phyloP scores from a whole-genome alignment of 1,140 invertebrate species.

The Heliconius himera region DNA sequence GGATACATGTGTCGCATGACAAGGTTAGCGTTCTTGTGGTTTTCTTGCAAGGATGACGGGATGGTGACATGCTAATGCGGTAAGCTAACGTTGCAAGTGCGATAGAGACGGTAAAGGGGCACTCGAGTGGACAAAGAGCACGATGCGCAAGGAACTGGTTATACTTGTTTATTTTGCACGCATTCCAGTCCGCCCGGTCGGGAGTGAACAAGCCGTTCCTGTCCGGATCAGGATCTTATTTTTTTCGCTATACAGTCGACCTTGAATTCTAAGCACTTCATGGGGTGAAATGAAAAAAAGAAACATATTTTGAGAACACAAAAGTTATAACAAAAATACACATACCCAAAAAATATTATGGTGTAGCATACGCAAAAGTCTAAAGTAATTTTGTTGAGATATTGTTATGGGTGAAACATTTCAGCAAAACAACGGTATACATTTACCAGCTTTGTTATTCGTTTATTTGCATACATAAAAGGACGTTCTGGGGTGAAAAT shows the following conservation, averaged over 20 bases:
- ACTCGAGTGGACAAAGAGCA: constrained; percentile 62
- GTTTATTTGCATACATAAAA: constrained; percentile 61
- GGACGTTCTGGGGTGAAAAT: constrained; percentile 53
- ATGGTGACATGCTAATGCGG: constrained; percentile 45
- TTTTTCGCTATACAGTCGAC: constrained; percentile 57
- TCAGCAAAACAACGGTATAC: constrained; percentile 35
- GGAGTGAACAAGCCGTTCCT: constrained; percentile 68
- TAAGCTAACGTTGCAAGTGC: constrained; percentile 46
- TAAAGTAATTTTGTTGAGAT: constrained; percentile 25
- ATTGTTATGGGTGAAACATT: constrained; percentile 34
- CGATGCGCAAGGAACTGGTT: constrained; percentile 70
- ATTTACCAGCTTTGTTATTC: constrained; percentile 35
- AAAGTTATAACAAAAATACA: not conserved
- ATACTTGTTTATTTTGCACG: constrained; percentile 79
- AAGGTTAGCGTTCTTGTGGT: constrained; percentile 46
- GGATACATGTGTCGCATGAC: constrained; percentile 42
- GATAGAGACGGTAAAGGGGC: constrained; percentile 55
- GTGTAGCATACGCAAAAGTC: constrained; percentile 7
- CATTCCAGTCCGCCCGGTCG: constrained; percentile 68
- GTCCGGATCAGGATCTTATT: constrained; percentile 67
- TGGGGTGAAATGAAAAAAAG: not conserved
- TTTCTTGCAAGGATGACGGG: constrained; percentile 41
- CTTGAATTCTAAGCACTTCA: constrained; percentile 53
- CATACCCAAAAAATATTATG: not conserved
- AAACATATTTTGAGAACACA: not conserved